Conservation (phyloP, 1,140 invertebrate species). For the Rhysida immarginata region DNA sequence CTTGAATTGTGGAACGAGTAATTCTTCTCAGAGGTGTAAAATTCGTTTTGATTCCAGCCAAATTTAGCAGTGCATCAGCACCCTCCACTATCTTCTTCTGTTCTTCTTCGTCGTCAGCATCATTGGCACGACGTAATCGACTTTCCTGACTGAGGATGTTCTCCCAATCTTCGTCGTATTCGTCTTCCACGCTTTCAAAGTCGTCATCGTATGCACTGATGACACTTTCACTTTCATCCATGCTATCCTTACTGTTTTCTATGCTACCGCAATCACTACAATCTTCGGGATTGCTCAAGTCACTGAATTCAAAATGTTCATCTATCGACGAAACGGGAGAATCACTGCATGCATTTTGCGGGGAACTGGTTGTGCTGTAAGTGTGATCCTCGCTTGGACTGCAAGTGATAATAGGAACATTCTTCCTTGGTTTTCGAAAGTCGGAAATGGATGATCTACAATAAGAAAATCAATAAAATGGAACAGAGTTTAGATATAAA, state of each 20-base stretch:
- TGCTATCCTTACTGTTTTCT: constrained; percentile 18
- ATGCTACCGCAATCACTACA: constrained; percentile 20
- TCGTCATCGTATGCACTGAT: neutral
- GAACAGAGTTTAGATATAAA: too few relatives aligned
- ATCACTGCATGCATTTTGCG: constrained; percentile 14
- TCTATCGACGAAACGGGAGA: constrained; percentile 30
- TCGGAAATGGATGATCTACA: neutral
- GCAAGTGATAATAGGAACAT: constrained; percentile 45
- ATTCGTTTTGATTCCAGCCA: constrained; percentile 39
- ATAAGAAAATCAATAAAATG: neutral
- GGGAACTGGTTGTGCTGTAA: constrained; percentile 31
- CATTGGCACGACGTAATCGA: constrained; percentile 1
- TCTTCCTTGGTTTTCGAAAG: neutral
- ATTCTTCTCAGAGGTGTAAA: neutral
- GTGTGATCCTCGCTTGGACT: constrained; percentile 65
- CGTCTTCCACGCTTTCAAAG: neutral
- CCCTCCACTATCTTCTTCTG: constrained; percentile 59
- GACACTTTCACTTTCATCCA: neutral
- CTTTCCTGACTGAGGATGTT: neutral
- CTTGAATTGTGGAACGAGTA: neutral
- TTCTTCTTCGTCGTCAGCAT: constrained; percentile 44
- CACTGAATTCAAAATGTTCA: constrained; percentile 24
- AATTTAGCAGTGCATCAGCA: constrained; percentile 55
- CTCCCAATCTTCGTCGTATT: constrained; percentile 1
- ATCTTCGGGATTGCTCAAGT: neutral